Evolutionary conservation across 2,888 invertebrate genomes (phyloP).

Genomic region (Drosophila helvetica): DNA sequence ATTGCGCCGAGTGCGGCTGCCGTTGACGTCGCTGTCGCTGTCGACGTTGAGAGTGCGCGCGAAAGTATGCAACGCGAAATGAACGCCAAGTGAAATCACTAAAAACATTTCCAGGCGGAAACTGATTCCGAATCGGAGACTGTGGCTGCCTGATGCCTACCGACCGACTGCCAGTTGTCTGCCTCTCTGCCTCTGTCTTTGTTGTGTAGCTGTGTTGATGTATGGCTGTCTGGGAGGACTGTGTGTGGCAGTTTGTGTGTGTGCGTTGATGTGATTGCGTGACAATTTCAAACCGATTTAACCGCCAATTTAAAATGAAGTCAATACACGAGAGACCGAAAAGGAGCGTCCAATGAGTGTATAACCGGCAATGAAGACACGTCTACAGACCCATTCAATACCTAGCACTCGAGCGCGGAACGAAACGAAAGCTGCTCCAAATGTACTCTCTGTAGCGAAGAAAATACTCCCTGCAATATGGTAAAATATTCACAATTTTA

Average conservation of each 20-base stretch:
- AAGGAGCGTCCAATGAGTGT: slow-evolving; percentile 42
- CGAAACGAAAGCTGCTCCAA: no score
- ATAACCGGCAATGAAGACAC: neutral
- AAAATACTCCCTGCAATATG: no score
- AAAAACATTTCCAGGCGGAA: slow-evolving; percentile 64
- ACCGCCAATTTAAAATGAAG: slow-evolving; percentile 80
- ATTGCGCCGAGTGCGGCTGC: slow-evolving; percentile 68
- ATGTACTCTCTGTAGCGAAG: no score
- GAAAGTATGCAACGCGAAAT: slow-evolving; percentile 74
- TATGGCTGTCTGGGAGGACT: slow-evolving; percentile 3
- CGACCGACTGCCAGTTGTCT: slow-evolving; percentile 14
- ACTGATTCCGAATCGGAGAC: slow-evolving; percentile 23
- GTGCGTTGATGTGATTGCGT: slow-evolving; percentile 70
- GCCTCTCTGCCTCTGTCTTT: slow-evolving; percentile 8
- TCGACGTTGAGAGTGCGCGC: slow-evolving; percentile 53
- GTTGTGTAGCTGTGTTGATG: slow-evolving; percentile 29
- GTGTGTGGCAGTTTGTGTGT: slow-evolving; percentile 29
- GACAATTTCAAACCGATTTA: slow-evolving; percentile 81
- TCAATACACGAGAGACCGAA: slow-evolving; percentile 71
- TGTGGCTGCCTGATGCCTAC: neutral
- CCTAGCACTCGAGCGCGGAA: no score
- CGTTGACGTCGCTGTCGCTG: slow-evolving; percentile 21
- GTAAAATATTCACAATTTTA: no score
- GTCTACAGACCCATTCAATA: slow-evolving; percentile 7
- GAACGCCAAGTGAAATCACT: slow-evolving; percentile 75